phyloP scores from a whole-genome alignment of 2,113 vertebrate genomes.

The Gambusia holbrooki region DNA sequence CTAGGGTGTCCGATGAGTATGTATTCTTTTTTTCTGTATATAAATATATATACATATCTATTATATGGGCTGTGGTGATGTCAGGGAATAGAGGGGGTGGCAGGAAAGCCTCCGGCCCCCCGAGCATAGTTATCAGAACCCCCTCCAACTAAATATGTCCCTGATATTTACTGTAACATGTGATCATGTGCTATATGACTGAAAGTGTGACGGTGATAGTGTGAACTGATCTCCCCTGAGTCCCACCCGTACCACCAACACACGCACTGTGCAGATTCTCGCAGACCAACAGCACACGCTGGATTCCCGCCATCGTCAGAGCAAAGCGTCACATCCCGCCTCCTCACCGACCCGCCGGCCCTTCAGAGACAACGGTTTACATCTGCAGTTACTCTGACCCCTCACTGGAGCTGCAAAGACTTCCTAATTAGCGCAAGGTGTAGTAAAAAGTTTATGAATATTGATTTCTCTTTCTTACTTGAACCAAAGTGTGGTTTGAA shows the following conservation, averaged over 20 bases:
- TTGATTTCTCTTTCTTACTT: slow-evolving; percentile 72
- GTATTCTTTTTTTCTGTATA: slow-evolving; percentile 80
- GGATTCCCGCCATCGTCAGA: slow-evolving; percentile 12
- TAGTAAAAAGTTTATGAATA: slow-evolving; percentile 70
- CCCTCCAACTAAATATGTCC: slow-evolving; percentile 67
- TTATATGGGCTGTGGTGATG: slow-evolving; percentile 80
- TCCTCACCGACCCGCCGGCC: slow-evolving; percentile 26
- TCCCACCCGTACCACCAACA: slow-evolving; percentile 30
- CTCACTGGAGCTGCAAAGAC: slow-evolving; percentile 34
- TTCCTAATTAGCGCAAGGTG: slow-evolving; percentile 64
- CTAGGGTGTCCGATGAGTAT: slow-evolving; percentile 77
- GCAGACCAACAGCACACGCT: slow-evolving; percentile 24
- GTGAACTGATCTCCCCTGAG: slow-evolving; percentile 62
- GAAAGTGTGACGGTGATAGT: slow-evolving; percentile 77
- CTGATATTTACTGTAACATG: slow-evolving; percentile 80
- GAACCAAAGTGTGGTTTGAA: slow-evolving; percentile 77
- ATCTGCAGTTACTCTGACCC: slow-evolving; percentile 38
- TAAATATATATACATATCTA: slow-evolving; percentile 83
- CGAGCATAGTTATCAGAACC: slow-evolving; percentile 69
- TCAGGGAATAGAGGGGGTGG: slow-evolving; percentile 79
- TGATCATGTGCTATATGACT: slow-evolving; percentile 80
- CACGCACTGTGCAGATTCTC: slow-evolving; percentile 27
- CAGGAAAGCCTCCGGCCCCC: slow-evolving; percentile 65
- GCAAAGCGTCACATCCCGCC: slow-evolving; percentile 28
- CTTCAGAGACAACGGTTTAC: slow-evolving; percentile 42